Base-by-base conservation (phyloP, 2,888 invertebrate species). In the Acrobasis suavella region DNA sequence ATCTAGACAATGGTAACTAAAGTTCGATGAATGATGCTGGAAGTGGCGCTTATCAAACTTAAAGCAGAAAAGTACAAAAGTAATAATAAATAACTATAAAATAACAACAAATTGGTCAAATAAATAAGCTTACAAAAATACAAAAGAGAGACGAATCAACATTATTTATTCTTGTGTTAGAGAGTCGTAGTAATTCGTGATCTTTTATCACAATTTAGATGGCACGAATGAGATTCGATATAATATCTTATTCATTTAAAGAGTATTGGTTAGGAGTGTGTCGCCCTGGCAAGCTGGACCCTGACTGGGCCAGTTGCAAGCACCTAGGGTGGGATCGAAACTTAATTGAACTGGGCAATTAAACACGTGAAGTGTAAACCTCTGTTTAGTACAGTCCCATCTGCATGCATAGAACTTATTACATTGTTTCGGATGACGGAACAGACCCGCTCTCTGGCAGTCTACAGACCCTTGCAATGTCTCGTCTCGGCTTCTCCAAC, bases 371-470 rank as follows among this genome's bases (percentile, higher is more conserved):
- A 96, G 91, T 1, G 96, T 96, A 80, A 94, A 96, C 72, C 94
- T 93, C 71, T 96, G 94, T 77, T 96, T 95, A 78, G 94, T 95
- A 68, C 95, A 94, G 80, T 96, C 96, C 96, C 96, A 96, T 82
- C 95, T 94, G 80, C 96, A 96, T 42, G 96, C 94, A 78, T 96
- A 96, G 92, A 96, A 96, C 79, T 96, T 96, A 81, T 96, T 96
- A 77, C 96, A 96, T 74, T 95, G 94, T 69, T 94, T 95, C 0
- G 96, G 96, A 80, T 96, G 96, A 91, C 93, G 93, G 92, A 92
- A 95, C 67, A 92, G 84, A 71, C 94, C 94, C 46, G 94, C 93
- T 77, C 94, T 86, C 79, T 94, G 90, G 73, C 94, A 94, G 71
- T 94, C 94, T 9, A 94, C 89, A 1, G 93, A 90, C n/a, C 94